Evolutionary conservation across 2,113 vertebrate genomes (phyloP).

Genomic region (Isurus oxyrinchus): DNA sequence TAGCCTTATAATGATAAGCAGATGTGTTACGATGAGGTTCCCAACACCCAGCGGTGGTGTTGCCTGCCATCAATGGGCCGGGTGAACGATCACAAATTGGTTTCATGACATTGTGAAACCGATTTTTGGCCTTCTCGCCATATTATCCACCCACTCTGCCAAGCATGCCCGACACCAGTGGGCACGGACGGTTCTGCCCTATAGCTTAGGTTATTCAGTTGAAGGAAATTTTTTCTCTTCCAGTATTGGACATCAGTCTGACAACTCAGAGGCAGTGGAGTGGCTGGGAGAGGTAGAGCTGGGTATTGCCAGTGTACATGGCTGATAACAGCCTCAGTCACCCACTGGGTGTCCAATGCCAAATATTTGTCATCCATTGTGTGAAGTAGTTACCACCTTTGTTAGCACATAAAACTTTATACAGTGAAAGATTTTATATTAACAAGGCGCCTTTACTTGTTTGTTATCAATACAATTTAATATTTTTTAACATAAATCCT

Average conservation of each 20-base stretch:
- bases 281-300: background rate
- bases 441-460: background rate
- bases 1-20: no score
- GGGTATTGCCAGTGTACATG: background rate
- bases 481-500: background rate
- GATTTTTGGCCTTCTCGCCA: no score
- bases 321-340: background rate
- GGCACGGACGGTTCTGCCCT: no score
- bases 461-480: background rate
- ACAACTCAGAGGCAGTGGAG: background rate
- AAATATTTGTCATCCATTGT: background rate
- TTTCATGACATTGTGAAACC: no score
- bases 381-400: background rate
- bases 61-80: no score
- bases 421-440: background rate
- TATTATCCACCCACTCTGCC: no score
- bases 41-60: no score
- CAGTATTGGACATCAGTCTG: background rate
- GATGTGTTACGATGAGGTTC: no score
- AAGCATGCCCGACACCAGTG: no score
- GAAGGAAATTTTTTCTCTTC: background rate
- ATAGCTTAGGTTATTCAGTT: no score
- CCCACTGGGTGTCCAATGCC: background rate
- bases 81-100: no score
- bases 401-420: background rate